These are phyloP conservation scores for Valencia hispanica DNA, from an alignment of 2,797 vertebrate species.

Conservation along the genomic window DNA sequence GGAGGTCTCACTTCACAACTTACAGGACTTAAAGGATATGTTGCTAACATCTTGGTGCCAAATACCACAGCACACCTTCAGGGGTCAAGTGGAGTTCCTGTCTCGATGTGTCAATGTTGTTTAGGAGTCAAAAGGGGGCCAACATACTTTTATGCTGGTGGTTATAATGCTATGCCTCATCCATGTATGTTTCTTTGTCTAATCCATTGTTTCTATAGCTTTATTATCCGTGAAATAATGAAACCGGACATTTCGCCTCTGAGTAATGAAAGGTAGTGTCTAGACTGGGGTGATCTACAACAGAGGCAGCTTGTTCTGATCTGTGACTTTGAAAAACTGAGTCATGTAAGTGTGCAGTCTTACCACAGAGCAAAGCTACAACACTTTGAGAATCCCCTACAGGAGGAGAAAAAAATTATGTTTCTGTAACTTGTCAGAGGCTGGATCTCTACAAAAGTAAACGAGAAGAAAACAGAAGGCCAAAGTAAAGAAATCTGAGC, in stretches of 20 bases:
- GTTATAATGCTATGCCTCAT: not conserved
- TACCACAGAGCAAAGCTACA: constrained; percentile 24
- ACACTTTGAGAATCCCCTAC: constrained; percentile 35
- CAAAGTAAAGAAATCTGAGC: constrained; percentile 60
- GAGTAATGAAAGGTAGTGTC: constrained; percentile 60
- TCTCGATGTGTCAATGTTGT: not conserved
- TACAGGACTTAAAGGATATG: not conserved
- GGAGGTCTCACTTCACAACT: not conserved
- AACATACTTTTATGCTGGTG: not conserved
- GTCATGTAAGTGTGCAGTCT: constrained; percentile 34
- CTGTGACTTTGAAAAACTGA: constrained; percentile 41
- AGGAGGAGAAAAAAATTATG: not conserved
- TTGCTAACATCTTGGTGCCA: not conserved
- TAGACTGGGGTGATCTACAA: constrained; percentile 64
- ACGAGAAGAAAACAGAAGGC: constrained; percentile 37
- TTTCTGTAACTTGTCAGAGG: constrained; percentile 57
- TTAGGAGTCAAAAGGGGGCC: not conserved
- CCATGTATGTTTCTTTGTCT: constrained; percentile 48
- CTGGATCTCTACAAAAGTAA: constrained; percentile 34
- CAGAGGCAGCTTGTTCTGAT: constrained; percentile 67
- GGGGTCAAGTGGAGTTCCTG: not conserved
- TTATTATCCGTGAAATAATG: constrained; percentile 49
- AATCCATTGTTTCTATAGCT: constrained; percentile 40
- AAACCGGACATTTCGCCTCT: constrained; percentile 37
- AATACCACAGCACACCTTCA: not conserved